Evolutionary conservation across 2,113 vertebrate species (phyloP).

Genomic region (Lepisosteus oculatus): DNA sequence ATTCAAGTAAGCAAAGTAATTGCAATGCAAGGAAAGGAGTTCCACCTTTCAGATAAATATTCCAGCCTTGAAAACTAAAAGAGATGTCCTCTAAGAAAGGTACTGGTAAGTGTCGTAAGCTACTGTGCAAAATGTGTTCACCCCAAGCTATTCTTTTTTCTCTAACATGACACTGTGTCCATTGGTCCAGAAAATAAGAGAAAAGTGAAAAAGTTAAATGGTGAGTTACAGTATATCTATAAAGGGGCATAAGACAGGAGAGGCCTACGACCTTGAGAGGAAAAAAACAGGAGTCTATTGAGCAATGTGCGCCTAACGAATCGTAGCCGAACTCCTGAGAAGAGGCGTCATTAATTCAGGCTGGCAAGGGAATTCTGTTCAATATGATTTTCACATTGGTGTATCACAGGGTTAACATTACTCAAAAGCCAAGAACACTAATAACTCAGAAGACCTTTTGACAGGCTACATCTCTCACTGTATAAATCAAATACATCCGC

Average conservation of each 20-base stretch:
- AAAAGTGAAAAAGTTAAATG: neutral
- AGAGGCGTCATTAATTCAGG: slow-evolving; percentile 7
- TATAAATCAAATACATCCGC: slow-evolving; percentile 2
- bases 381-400: neutral
- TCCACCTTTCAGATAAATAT: too few relatives aligned
- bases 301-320: slow-evolving; percentile 1
- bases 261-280: neutral
- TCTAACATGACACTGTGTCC: too few relatives aligned
- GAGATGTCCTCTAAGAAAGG: too few relatives aligned
- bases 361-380: neutral
- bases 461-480: neutral
- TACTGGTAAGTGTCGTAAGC: too few relatives aligned
- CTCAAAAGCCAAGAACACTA: neutral
- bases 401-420: neutral
- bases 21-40: too few relatives aligned
- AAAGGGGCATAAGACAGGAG: neutral
- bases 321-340: neutral
- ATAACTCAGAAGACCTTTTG: neutral
- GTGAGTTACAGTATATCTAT: neutral
- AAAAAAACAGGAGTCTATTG: neutral
- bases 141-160: too few relatives aligned
- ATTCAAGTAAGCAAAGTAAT: too few relatives aligned
- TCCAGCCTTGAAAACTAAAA: too few relatives aligned
- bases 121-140: too few relatives aligned
- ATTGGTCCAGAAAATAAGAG: neutral